phyloP scores from a whole-genome alignment of 2,888 invertebrate genomes.

The Caenorhabditis becei region DNA sequence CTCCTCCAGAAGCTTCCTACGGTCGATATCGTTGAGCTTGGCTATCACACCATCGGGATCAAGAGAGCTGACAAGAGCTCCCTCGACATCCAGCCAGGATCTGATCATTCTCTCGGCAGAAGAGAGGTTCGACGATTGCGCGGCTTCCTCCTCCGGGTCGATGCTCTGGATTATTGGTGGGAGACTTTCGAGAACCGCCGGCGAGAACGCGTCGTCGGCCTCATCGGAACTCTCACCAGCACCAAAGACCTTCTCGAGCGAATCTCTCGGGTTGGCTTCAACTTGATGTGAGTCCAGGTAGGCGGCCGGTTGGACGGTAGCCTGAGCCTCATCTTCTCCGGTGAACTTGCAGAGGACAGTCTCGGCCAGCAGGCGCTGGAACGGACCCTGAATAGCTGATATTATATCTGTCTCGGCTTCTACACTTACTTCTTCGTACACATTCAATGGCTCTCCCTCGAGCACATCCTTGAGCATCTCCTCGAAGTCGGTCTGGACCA shows the following conservation, averaged over 20 bases:
- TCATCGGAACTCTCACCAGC: slow-evolving; percentile 4
- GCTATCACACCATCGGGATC: slow-evolving; percentile 43
- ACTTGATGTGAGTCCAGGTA: slow-evolving; percentile 17
- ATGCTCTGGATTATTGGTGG: neutral
- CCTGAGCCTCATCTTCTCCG: slow-evolving; percentile 9
- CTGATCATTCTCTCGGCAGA: slow-evolving; percentile 33
- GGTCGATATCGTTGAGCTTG: slow-evolving; percentile 27
- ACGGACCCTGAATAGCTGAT: slow-evolving; percentile 7
- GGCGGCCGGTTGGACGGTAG: neutral
- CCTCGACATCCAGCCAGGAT: slow-evolving; percentile 44
- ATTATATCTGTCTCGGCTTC: slow-evolving; percentile 6
- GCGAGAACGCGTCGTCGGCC: slow-evolving; percentile 15
- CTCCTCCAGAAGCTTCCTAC: slow-evolving; percentile 40
- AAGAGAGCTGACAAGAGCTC: slow-evolving; percentile 13
- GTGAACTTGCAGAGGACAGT: slow-evolving; percentile 26
- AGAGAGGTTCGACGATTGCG: neutral
- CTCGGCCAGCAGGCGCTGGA: slow-evolving; percentile 28
- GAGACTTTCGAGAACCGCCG: slow-evolving; percentile 13
- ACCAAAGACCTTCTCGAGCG: slow-evolving; percentile 26
- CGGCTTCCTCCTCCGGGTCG: neutral
- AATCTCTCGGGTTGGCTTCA: slow-evolving; percentile 12
- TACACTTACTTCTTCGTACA: slow-evolving; percentile 23
- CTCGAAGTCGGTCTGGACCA: slow-evolving; percentile 39
- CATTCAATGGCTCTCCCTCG: neutral
- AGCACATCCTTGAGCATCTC: neutral